Conservation (phyloP, 1,140 invertebrate genomes). For the Panulirus ornatus region DNA sequence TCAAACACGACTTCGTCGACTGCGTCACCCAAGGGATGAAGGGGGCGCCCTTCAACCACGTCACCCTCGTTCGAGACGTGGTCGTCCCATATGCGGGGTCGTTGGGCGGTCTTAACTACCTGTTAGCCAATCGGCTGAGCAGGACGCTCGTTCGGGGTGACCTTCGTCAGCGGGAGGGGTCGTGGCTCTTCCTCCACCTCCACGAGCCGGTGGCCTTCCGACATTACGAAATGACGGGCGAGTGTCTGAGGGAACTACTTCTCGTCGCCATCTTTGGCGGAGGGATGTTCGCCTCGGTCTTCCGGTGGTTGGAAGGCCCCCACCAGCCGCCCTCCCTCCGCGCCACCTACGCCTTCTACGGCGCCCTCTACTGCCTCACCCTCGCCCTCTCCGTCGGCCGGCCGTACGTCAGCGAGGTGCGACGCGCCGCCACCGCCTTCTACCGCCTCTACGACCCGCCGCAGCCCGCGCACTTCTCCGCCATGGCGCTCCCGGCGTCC, state of each 20-base stretch:
- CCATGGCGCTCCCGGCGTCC: constrained; percentile 47
- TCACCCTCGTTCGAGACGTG: constrained; percentile 38
- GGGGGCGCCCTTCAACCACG: neutral
- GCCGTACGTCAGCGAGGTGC: constrained; percentile 65
- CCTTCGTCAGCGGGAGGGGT: neutral
- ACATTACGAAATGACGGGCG: constrained; percentile 38
- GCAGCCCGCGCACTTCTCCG: constrained; percentile 63
- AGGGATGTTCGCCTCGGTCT: constrained; percentile 33
- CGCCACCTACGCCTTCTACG: constrained; percentile 52
- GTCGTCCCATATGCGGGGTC: constrained; percentile 51
- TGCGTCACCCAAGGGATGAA: constrained; percentile 20
- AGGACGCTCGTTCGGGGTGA: constrained; percentile 41
- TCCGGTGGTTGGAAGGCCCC: constrained; percentile 57
- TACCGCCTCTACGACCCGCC: constrained; percentile 67
- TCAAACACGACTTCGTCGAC: constrained; percentile 59
- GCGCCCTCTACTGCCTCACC: constrained; percentile 65
- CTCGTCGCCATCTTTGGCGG: constrained; percentile 49
- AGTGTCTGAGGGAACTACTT: constrained; percentile 46
- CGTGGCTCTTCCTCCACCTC: constrained; percentile 70
- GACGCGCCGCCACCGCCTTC: constrained; percentile 15
- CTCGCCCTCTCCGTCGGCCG: constrained; percentile 64
- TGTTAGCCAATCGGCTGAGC: neutral
- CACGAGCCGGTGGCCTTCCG: constrained; percentile 52
- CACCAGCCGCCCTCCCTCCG: neutral
- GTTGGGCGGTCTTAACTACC: constrained; percentile 26